Evolutionary conservation across 30 jellyfish, hydroid and myxozoan genomes (phyloP).

Genomic region (Morbakka virulenta): DNA sequence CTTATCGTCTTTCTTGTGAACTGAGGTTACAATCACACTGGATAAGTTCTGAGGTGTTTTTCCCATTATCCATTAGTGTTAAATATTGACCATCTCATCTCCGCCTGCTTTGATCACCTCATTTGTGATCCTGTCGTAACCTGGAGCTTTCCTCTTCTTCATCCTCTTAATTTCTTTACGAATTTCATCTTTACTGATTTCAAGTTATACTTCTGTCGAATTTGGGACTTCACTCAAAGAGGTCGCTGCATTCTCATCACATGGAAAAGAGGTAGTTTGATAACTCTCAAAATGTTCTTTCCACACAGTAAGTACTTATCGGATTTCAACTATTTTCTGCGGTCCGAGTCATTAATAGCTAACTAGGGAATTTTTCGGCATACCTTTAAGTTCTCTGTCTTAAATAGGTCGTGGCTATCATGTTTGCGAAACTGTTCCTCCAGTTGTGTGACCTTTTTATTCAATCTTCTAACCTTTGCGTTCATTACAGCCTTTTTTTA

Average conservation of each 20-base stretch:
- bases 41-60: constrained; percentile 16
- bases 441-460: constrained; percentile 2
- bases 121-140: not conserved
- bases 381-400: constrained; percentile 21
- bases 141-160: no score
- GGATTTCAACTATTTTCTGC: constrained; percentile 20
- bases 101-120: constrained; percentile 39
- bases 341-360: not conserved
- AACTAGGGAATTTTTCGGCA: not conserved
- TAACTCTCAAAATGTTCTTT: no score
- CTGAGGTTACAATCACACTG: constrained; percentile 6
- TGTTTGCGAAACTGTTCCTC: constrained; percentile 10
- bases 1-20: constrained; percentile 31
- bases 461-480: no score
- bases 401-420: constrained; percentile 18
- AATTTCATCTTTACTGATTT: not conserved
- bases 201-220: not conserved
- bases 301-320: constrained; percentile 8
- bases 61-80: not conserved
- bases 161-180: no score
- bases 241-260: constrained; percentile 1
- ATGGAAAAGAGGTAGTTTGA: no score
- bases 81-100: constrained; percentile 2
- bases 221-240: not conserved
- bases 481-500: not conserved